Evolutionary conservation across 2,888 invertebrate genomes (phyloP), one percentile per base, ranked within the genome.

Genomic region (Pristionchus arcanus): DNA sequence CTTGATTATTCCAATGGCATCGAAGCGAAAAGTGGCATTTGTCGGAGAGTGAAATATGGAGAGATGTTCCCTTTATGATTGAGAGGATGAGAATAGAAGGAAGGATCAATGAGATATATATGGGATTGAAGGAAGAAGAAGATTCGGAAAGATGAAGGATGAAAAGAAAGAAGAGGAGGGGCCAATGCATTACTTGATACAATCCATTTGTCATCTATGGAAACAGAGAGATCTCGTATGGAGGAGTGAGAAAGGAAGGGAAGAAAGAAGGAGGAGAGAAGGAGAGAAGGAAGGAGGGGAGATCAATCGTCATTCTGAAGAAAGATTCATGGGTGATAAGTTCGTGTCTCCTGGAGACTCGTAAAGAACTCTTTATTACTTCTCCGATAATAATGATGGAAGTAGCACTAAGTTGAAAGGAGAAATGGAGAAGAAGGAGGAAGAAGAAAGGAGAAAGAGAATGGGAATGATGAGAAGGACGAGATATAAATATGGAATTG

Each of bases 401-500:
- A 59, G 59, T 59, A 63, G 85, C 28, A 85, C 13, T 55, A 49
- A 25, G 49, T 49, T 53, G 83, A 49, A 49, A 59, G 59, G 42
- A 59, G 53, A 15, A 55, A 84, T 13, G 53, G 15, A n/a, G 85
- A 59, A 55, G 34, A 55, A 85, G 34, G 55, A 31, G 55, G 85
- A 59, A 55, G 31, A 28, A 28, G 63, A 55, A 85, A 31, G 28
- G 34, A 55, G 55, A 63, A 34, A 25, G 85, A 85, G 77, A 77
- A n/a, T 42, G 77, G n/a, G 77, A 77, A 34, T 77, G 77, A 77
- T 77, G 77, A 42, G 63, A 59, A 85, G 85, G 31, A 85, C 31
- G 85, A 85, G 85, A 85, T 85, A 85, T 85, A 85, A 59, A 85
- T 85, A 85, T 55, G 63, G 55, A 85, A 63, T 85, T 55, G 63